phyloP scores from a whole-genome alignment of 1,140 invertebrate genomes.

The Lepidurus packardi region DNA sequence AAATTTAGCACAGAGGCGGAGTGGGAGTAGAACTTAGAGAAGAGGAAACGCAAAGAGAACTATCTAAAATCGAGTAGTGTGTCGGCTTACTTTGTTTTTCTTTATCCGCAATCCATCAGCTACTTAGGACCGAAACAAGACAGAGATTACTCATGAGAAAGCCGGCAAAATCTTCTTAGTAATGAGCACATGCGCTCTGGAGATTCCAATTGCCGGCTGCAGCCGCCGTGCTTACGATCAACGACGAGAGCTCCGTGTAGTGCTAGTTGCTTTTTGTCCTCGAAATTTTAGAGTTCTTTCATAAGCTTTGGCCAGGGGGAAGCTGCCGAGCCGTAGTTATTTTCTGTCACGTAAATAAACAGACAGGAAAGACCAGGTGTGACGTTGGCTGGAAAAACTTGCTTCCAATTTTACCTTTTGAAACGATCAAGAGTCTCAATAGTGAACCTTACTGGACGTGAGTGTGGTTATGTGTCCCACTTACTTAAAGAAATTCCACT shows the following conservation, averaged over 20 bases:
- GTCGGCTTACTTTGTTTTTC: background rate
- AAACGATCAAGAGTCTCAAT: background rate
- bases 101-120: background rate
- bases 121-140: background rate
- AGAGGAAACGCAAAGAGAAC: background rate
- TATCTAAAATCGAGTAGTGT: background rate
- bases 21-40: background rate
- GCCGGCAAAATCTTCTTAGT: background rate
- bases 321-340: background rate
- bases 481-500: background rate
- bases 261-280: background rate
- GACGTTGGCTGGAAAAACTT: background rate
- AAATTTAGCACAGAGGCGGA: background rate
- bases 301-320: background rate
- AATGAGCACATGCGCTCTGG: background rate
- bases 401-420: background rate
- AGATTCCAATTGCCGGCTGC: background rate
- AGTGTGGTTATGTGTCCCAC: background rate
- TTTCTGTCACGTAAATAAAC: background rate
- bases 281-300: background rate
- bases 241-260: conserved; percentile 8
- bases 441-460: background rate
- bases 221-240: background rate
- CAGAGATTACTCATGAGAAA: background rate
- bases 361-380: background rate